phyloP scores from a whole-genome alignment of 2,797 vertebrate species.

The Catostomus latipinnis region DNA sequence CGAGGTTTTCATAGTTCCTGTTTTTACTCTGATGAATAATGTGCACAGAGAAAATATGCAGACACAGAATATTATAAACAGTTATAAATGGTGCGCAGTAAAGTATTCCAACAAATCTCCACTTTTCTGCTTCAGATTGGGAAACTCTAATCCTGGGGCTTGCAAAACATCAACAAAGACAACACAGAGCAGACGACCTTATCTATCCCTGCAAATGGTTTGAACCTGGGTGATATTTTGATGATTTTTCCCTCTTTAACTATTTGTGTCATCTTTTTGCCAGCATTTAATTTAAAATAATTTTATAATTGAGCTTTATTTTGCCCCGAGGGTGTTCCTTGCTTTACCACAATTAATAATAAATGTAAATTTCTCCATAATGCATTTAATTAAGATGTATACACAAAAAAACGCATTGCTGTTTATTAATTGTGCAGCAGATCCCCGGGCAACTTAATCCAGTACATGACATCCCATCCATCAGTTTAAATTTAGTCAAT shows the following conservation, averaged over 20 bases:
- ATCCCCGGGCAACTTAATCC: conserved; percentile 22
- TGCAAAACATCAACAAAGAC: conserved; percentile 76
- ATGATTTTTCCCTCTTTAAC: conserved; percentile 12
- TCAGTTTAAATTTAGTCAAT: conserved; percentile 34
- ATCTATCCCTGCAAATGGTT: conserved; percentile 14
- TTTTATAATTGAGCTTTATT: not conserved
- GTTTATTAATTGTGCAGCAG: conserved; percentile 27
- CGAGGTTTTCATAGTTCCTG: conserved; percentile 99
- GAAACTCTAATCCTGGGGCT: conserved; percentile 84
- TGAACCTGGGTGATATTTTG: not conserved
- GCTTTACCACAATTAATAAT: conserved; percentile 13
- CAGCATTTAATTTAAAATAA: conserved; percentile 40
- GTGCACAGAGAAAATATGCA: conserved; percentile 99
- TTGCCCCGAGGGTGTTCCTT: not conserved
- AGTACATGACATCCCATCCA: not conserved
- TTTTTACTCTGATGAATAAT: conserved; percentile 99
- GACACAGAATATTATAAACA: conserved; percentile 99
- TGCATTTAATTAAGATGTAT: conserved; percentile 28
- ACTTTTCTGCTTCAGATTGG: conserved; percentile 86
- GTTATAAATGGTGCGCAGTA: conserved; percentile 91
- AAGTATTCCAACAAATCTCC: conserved; percentile 93
- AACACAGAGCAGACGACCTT: conserved; percentile 28
- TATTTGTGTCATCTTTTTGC: conserved; percentile 28
- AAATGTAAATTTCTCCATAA: not conserved
- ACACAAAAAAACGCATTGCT: not conserved